Conservation (phyloP, 1,140 invertebrate genomes). For the Lordiphosa stackelbergi region DNA sequence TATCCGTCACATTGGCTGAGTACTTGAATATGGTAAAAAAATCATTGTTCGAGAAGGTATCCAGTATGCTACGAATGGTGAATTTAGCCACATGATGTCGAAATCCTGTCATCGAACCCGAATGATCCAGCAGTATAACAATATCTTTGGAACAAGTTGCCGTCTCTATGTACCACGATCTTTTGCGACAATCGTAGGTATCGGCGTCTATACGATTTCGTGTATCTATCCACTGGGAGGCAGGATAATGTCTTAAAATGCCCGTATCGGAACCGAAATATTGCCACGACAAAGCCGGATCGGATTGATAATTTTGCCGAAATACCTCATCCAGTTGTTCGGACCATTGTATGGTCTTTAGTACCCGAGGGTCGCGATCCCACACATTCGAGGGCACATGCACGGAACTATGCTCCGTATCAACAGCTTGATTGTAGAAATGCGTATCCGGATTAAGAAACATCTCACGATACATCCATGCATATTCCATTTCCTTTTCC, state of each 20-base stretch:
- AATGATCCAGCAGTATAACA: slow-evolving; percentile 95
- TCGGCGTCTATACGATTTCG: slow-evolving; percentile 79
- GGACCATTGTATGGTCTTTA: slow-evolving; percentile 91
- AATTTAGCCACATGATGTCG: slow-evolving; percentile 81
- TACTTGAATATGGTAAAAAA: slow-evolving; percentile 95
- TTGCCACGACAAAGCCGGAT: slow-evolving; percentile 95
- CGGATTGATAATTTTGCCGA: slow-evolving; percentile 88
- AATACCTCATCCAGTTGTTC: slow-evolving; percentile 90
- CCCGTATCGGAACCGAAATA: slow-evolving; percentile 96
- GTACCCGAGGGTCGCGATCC: slow-evolving; percentile 83
- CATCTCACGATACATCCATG: slow-evolving; percentile 78
- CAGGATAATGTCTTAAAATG: slow-evolving; percentile 93
- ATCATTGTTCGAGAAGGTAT: slow-evolving; percentile 98
- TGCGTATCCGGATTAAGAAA: slow-evolving; percentile 84
- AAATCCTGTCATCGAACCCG: slow-evolving; percentile 98
- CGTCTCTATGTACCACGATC: slow-evolving; percentile 97
- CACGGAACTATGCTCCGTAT: slow-evolving; percentile 89
- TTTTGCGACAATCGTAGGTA: slow-evolving; percentile 90
- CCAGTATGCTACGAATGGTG: slow-evolving; percentile 91
- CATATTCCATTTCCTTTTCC: slow-evolving; percentile 14
- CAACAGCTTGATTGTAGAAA: slow-evolving; percentile 91
- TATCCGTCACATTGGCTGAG: slow-evolving; percentile 81
- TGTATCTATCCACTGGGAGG: slow-evolving; percentile 79
- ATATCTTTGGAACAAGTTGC: slow-evolving; percentile 98
- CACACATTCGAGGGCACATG: slow-evolving; percentile 97